These are phyloP conservation scores for Leucoraja erinaceus DNA, from an alignment of 2,113 vertebrate genomes.

Conservation along the genomic window DNA sequence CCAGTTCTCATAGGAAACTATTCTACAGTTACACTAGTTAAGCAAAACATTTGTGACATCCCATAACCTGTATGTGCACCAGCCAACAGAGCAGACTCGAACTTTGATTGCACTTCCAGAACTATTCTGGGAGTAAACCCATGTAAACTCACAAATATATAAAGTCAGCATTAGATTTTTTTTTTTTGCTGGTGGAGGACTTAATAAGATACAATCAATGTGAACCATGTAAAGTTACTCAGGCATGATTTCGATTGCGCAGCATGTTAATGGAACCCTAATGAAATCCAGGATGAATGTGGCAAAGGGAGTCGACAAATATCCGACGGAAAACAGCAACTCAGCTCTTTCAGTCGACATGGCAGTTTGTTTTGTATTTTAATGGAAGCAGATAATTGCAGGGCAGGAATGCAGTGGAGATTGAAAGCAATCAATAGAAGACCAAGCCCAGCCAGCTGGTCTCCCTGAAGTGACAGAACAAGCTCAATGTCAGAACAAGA, in stretches of 20 bases:
- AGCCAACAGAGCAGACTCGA: background rate
- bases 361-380: background rate
- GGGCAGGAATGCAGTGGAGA: background rate
- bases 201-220: background rate
- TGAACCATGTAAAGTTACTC: background rate
- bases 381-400: background rate
- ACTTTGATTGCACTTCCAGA: background rate
- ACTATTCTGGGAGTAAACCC: background rate
- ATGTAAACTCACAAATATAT: background rate
- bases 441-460: background rate
- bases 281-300: background rate
- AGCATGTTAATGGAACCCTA: background rate
- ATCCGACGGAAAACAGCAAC: background rate
- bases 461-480: background rate
- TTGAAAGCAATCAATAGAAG: background rate
- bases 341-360: background rate
- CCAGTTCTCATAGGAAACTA: background rate
- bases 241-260: background rate
- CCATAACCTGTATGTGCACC: background rate
- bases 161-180: background rate
- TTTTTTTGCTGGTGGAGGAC: background rate
- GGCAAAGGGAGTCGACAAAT: background rate
- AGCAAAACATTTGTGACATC: background rate
- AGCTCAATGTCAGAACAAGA: background rate
- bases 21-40: background rate